Percentiles rank a stretch among this genome's conserved stretches.
Conservation (phyloP, 53 echinoderm and acorn worm genomes). For the Arbacia lixula region DNA sequence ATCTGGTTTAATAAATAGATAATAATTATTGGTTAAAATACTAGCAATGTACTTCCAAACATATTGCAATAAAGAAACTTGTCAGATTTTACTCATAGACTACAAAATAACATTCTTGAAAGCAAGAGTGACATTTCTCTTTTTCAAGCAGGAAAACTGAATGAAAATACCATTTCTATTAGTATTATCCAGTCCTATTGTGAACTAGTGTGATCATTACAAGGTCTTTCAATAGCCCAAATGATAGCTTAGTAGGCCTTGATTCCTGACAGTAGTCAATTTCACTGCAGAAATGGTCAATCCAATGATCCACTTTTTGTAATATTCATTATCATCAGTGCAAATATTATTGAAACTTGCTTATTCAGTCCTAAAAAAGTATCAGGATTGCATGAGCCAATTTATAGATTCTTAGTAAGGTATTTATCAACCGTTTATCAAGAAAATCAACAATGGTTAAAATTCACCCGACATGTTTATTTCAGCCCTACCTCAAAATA, state of each 20-base stretch:
- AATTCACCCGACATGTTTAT: slow-evolving; percentile 5
- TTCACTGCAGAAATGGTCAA: slow-evolving; percentile 18
- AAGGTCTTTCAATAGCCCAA: not conserved
- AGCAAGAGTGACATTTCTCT: slow-evolving; percentile 12
- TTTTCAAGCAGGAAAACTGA: slow-evolving; percentile 12
- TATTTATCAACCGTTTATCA: not conserved
- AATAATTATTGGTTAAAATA: too few relatives aligned
- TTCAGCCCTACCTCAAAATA: not conserved
- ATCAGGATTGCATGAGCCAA: slow-evolving; percentile 4
- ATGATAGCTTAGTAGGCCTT: slow-evolving; percentile 12
- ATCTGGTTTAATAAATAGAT: too few relatives aligned
- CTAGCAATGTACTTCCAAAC: too few relatives aligned
- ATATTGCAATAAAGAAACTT: too few relatives aligned
- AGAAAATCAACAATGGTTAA: slow-evolving; percentile 6
- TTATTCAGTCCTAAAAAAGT: not conserved
- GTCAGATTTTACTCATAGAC: too few relatives aligned
- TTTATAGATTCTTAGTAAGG: not conserved
- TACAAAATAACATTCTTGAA: not conserved
- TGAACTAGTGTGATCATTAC: not conserved
- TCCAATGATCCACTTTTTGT: not conserved
- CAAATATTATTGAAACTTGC: not conserved
- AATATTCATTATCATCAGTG: not conserved
- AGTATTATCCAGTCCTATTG: not conserved
- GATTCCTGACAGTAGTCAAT: slow-evolving; percentile 4
- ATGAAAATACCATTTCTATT: slow-evolving; percentile 9